Conservation (phyloP, 2,113 vertebrate genomes). For the Hoplias malabaricus region DNA sequence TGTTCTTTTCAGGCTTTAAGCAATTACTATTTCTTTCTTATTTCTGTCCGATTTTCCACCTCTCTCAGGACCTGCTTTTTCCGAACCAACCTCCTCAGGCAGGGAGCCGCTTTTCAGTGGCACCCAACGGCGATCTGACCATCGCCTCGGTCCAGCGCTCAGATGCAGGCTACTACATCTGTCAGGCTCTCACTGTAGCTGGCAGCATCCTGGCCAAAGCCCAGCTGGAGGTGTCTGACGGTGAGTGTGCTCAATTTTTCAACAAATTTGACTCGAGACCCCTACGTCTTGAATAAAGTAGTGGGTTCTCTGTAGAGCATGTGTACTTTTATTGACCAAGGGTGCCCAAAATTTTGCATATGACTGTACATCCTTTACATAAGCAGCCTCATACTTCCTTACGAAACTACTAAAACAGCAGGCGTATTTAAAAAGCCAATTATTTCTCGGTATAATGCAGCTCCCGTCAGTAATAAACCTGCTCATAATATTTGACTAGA, state of each 20-base stretch:
- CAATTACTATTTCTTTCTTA: constrained; percentile 38
- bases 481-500: background rate
- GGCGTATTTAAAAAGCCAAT: background rate
- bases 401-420: no score
- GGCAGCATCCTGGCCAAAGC: constrained; percentile 98
- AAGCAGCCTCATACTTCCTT: no score
- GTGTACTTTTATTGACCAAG: no score
- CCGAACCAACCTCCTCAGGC: constrained; percentile 95
- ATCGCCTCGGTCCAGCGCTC: constrained; percentile 89
- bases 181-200: constrained; percentile 95
- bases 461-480: no score
- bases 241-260: constrained; percentile 69
- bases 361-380: background rate
- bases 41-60: background rate
- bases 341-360: no score
- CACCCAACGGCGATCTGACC: constrained; percentile 89
- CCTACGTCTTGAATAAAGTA: background rate
- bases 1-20: background rate
- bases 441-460: background rate
- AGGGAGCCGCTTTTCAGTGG: constrained; percentile 91
- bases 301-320: no score
- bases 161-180: constrained; percentile 96
- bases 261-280: background rate
- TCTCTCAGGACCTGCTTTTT: constrained; percentile 88
- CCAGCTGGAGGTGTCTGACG: constrained; percentile 98